phyloP scores from a whole-genome alignment of 2,888 invertebrate species.

The Ypsolopha sequella region DNA sequence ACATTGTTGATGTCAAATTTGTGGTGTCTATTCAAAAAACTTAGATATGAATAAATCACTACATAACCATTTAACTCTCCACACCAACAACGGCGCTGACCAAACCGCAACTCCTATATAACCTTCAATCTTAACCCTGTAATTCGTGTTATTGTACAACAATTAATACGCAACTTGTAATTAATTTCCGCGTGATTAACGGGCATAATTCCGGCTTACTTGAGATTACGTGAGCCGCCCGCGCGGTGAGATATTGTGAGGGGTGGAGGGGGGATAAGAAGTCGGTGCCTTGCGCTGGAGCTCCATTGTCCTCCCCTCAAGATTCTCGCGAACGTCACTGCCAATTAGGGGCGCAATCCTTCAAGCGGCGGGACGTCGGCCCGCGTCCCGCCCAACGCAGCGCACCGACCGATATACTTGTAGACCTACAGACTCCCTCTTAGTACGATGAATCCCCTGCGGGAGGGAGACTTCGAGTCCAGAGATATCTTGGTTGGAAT shows the following conservation, averaged over 20 bases:
- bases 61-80: no score
- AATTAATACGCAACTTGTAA: slow-evolving; percentile 70
- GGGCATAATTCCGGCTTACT: slow-evolving; percentile 67
- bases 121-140: slow-evolving; percentile 34
- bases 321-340: slow-evolving; percentile 71
- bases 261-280: slow-evolving; percentile 13
- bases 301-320: slow-evolving; percentile 65
- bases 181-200: slow-evolving; percentile 69
- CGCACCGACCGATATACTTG: slow-evolving; percentile 14
- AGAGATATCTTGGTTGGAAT: no score
- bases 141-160: slow-evolving; percentile 61
- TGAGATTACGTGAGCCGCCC: slow-evolving; percentile 61
- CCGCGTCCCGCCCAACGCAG: slow-evolving; percentile 17
- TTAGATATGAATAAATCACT: no score
- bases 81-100: no score
- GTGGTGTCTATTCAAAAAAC: no score
- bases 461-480: neutral
- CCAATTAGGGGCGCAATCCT: slow-evolving; percentile 72
- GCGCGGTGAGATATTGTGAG: slow-evolving; percentile 54
- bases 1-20: no score
- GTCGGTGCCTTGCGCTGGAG: slow-evolving; percentile 23
- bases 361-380: slow-evolving; percentile 56
- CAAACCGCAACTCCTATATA: neutral
- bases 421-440: neutral
- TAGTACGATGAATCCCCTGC: slow-evolving; percentile 3